Evolutionary conservation across 2,113 vertebrate species (phyloP).

Genomic region (Alligator sinensis): DNA sequence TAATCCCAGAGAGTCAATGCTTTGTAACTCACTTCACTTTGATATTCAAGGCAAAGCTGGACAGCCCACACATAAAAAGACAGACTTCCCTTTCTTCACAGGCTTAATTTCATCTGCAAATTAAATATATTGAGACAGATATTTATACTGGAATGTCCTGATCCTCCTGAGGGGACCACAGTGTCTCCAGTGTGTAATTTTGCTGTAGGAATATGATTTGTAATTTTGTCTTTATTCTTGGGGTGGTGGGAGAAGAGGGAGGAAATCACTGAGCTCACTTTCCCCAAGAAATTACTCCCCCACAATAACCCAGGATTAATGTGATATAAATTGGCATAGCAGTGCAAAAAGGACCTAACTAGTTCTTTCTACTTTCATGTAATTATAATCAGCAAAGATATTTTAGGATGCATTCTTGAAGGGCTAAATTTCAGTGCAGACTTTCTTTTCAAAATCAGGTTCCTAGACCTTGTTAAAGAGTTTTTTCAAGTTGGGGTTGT

Average conservation of each 20-base stretch:
- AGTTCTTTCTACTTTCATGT: neutral
- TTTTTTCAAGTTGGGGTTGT: neutral
- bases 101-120: conserved; percentile 73
- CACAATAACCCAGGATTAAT: fast-evolving
- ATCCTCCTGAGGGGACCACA: neutral
- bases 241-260: conserved; percentile 8
- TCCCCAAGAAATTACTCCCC: neutral
- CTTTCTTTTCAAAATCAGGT: fast-evolving
- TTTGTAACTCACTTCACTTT: conserved; percentile 45
- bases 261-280: neutral
- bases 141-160: conserved; percentile 42
- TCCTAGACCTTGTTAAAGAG: neutral
- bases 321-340: fast-evolving
- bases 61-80: conserved; percentile 65
- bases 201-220: conserved; percentile 41
- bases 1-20: conserved; percentile 19
- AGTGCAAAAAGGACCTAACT: neutral
- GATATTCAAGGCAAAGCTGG: conserved; percentile 61
- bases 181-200: conserved; percentile 50
- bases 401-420: neutral
- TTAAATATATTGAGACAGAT: conserved; percentile 52
- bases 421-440: neutral
- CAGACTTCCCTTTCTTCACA: conserved; percentile 58
- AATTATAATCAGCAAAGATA: neutral
- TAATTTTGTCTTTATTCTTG: conserved; percentile 1